Base-by-base conservation (phyloP, 1,140 invertebrate species). In the Drosophila pseudoananassae region DNA sequence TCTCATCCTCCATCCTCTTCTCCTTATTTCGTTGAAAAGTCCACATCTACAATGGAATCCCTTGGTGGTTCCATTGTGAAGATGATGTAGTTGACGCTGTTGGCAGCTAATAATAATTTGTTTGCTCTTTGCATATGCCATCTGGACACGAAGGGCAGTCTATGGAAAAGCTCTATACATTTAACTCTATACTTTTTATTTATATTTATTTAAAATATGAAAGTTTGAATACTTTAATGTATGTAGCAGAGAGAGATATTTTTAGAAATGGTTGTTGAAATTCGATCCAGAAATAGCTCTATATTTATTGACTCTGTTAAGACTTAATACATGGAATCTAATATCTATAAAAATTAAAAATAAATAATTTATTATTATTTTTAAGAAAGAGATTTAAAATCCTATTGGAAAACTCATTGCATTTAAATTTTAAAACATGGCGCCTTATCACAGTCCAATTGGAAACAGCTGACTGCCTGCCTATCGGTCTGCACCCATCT, bases 61-160 rank as follows among this genome's bases (percentile, higher is more conserved):
- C 82, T 68, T 63, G 82, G 78, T 36, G 74, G 47, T 57, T 64
- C 47, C 82, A 82, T 87, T 85, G 74, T 81, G 70, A 87, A 85
- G 82, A 85, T 87, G 82, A 82, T 87, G 82, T 85, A 75, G 74
- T 50, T 61, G 64, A 47, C 82, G 38, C 82, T 60, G 82, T 87
- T 85, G 82, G 78, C 82, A 87, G 82, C 82, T 85, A 85, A 85
- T 87, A 85, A 85, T 87, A 87, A 85, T 85, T 87, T 85, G 82
- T 85, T 85, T 85, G 78, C 82, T 82, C 78, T 85, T 87, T 87
- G 82, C 82, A 85, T 88, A 78, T 75, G 74, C 78, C 82, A 85
- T 71, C 70, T 78, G 82, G 78, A 20, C 33, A 46, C 64, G 61
- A 61, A 70, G 54, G 63, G 47, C 46, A 69, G 59, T 6, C 12